Evolutionary conservation across 2,888 invertebrate species (phyloP), one percentile per base, ranked within the genome.

Genomic region (Drosophila greeni): DNA sequence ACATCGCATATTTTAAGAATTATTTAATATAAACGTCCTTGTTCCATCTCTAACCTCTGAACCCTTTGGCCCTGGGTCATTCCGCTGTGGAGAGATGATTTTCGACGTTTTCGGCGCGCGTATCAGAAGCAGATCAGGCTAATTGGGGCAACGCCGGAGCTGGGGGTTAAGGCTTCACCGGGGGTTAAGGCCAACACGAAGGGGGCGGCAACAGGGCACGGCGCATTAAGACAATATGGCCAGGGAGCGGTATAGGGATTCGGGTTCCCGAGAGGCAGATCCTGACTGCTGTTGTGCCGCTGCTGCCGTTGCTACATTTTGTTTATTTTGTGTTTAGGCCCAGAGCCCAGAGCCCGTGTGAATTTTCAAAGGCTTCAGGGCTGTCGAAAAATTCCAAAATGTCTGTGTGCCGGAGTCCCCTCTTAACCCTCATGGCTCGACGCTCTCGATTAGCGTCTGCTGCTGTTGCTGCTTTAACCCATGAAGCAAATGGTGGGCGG

Each of bases 61-160:
- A 65, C 73, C 54, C 52, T 62, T 60, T 47, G 71, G 34, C 45
- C 61, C 65, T 52, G 55, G 66, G 60, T 73, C 59, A 58, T 36
- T 20, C 29, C 29, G n/a, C 42, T n/a, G 24, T n/a, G 24, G 18
- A 31, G 55, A 48, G 70, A 52, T 47, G 55, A 34, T 69, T 77
- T 77, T 48, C 75, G 58, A 49, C 31, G 51, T 64, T 73, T 82
- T 74, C 70, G 76, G 75, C 73, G 75, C 83, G 85, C 86, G 78
- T 86, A 88, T 87, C 88, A 88, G 88, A 88, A 88, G 88, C 88
- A 86, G 79, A 78, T 86, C 82, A 80, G 83, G 78, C 88, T 87
- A 87, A 87, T 88, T 87, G 87, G 88, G 80, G 81, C 86, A 85
- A 77, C 73, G 40, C 26, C 29, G 29, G 54, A 34, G 55, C n/a